Evolutionary conservation across 2,113 vertebrate genomes (phyloP).

Genomic region (Corythornis cristatus): DNA sequence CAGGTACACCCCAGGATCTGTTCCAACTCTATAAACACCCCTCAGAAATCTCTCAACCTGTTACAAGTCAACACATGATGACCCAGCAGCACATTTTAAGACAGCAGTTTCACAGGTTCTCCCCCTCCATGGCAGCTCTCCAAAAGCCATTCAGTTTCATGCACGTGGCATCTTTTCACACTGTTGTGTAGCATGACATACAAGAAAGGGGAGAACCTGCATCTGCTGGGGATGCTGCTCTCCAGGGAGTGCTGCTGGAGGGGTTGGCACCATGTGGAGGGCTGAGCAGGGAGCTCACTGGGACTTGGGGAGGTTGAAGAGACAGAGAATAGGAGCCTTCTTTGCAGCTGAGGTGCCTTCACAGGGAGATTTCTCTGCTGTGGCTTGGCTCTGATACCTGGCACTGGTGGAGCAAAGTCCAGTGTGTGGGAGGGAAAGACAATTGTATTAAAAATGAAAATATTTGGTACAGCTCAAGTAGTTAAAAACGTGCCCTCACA

Average conservation of each 20-base stretch:
- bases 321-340: not conserved
- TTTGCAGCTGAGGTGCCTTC: not conserved
- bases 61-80: not conserved
- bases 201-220: not conserved
- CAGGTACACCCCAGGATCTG: not conserved
- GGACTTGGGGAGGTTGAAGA: not conserved
- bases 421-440: not conserved
- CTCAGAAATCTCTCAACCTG: not conserved
- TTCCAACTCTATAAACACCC: not conserved
- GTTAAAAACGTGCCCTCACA: not conserved
- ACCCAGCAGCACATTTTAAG: not conserved
- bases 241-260: not conserved
- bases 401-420: not conserved
- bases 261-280: not conserved
- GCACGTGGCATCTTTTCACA: not conserved
- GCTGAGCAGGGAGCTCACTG: not conserved
- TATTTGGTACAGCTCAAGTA: not conserved
- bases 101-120: not conserved
- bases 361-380: not conserved
- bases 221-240: not conserved
- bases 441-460: not conserved
- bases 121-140: not conserved
- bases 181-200: fast-evolving
- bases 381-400: not conserved
- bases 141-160: not conserved